phyloP scores from a whole-genome alignment of 1,140 invertebrate genomes.

The Drosophila setifemur region DNA sequence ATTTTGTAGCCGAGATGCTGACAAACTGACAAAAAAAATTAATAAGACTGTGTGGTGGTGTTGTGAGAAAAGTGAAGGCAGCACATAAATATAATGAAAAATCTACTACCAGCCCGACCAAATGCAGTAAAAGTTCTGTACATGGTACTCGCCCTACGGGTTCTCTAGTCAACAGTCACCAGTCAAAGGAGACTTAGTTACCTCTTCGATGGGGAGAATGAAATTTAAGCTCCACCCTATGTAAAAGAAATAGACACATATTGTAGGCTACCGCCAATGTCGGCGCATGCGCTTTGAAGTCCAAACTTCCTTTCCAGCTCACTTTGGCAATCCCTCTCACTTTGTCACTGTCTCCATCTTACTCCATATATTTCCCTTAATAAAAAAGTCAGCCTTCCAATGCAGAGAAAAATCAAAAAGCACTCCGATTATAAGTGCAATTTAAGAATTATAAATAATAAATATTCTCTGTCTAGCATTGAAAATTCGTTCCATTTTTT shows the following conservation, averaged over 20 bases:
- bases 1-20: conserved; percentile 74
- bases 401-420: too few relatives aligned
- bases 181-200: conserved; percentile 56
- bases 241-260: conserved; percentile 63
- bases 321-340: conserved; percentile 25
- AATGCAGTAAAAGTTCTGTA: conserved; percentile 72
- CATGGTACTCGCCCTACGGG: conserved; percentile 46
- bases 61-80: conserved; percentile 11
- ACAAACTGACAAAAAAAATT: conserved; percentile 71
- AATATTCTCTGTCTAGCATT: too few relatives aligned
- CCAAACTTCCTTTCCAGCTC: conserved; percentile 37
- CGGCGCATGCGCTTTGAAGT: conserved; percentile 42
- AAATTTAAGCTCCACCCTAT: conserved; percentile 4
- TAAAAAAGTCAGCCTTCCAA: too few relatives aligned
- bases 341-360: neutral
- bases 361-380: too few relatives aligned
- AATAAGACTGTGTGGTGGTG: conserved; percentile 19
- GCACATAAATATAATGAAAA: conserved; percentile 81
- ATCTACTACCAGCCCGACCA: conserved; percentile 75
- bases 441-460: too few relatives aligned
- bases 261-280: conserved; percentile 64
- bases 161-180: conserved; percentile 19
- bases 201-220: conserved; percentile 4
- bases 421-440: too few relatives aligned
- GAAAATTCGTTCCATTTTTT: too few relatives aligned